These are phyloP conservation scores for Cerastoderma edule DNA, from an alignment of 2,888 invertebrate genomes.

Conservation along the genomic window DNA sequence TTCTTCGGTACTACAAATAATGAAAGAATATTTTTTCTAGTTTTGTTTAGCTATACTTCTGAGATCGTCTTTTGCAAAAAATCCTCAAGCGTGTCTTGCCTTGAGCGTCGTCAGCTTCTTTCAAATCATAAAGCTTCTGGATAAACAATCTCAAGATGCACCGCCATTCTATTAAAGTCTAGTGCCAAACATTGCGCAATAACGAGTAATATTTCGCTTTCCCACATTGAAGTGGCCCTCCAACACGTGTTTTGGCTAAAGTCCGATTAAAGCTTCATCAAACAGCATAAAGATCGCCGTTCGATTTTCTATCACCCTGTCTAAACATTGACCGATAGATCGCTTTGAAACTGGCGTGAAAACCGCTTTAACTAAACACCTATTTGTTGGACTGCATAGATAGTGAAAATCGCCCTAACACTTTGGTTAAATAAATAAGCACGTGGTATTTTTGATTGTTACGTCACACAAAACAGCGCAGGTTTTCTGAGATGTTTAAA, in stretches of 20 bases:
- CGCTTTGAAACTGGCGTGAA: constrained; percentile 28
- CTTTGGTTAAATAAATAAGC: constrained; percentile 17
- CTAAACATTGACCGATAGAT: constrained; percentile 13
- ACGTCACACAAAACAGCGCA: too few species aligned
- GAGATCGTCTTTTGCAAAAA: too few species aligned
- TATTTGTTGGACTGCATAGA: constrained; percentile 29
- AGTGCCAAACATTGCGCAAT: too few species aligned
- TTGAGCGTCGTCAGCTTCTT: too few species aligned
- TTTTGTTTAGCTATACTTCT: too few species aligned
- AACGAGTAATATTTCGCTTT: constrained; percentile 4
- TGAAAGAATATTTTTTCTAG: too few species aligned
- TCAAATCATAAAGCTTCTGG: too few species aligned
- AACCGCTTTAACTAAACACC: constrained; percentile 37
- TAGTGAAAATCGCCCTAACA: constrained; percentile 22
- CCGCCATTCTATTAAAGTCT: too few species aligned
- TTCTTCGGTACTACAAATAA: too few species aligned
- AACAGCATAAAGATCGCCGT: neutral
- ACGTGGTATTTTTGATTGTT: neutral
- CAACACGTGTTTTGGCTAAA: constrained; percentile 18
- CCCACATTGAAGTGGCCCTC: neutral
- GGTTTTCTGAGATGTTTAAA: too few species aligned
- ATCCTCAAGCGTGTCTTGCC: too few species aligned
- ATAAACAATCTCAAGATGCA: too few species aligned
- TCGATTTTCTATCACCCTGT: constrained; percentile 18
- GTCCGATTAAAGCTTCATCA: neutral